Evolutionary conservation across 1,140 invertebrate genomes (phyloP), one percentile per base, ranked within the genome.

Genomic region (Drosophila baimaii): DNA sequence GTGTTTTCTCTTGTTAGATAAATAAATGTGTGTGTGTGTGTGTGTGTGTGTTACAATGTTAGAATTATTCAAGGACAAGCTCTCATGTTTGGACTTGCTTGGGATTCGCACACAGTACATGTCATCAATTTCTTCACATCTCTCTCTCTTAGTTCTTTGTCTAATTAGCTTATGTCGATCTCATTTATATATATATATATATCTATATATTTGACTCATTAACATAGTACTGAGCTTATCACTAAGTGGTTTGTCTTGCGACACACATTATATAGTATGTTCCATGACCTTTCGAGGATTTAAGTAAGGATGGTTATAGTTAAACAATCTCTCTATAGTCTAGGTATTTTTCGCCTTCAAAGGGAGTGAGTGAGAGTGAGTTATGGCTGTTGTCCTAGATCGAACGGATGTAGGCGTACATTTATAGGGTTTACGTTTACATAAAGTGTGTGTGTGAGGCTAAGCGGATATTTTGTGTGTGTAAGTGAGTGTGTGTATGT

Each of bases 311-410:
- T 55, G 39, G 12, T 19, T 37, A 46, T 37, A 46, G 39, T 68
- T 58, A 54, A 73, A 62, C 70, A 72, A 73, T 73, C 57, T 59
- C 49, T 62, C 58, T 46, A 54, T 72, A 73, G 27, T 13, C 61
- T 66, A 66, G 19, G 35, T 46, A 25, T 10, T 29, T 41, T 31
- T 19, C 9, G 51, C 15, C 17, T 27, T 62, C 33, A 41, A 17
- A 62, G 31, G 23, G 17, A 58, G 19, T 66, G 46, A 41, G 49
- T 49, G 41, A 35, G 41, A 27, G 39, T 21, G 37, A 44, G 43
- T 71, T 69, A 71, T 71, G 68, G 68, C 68, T 68, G 49, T 29
- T 41, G 37, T 43, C 27, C 49, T 43, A 55, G 37, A 55, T 55
- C 27, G 37, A 12, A 0, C 31, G 27, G 27, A 29, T 29, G 27